Base-by-base conservation (phyloP, 2,888 invertebrate species). In the Lepidochitona cinerea region DNA sequence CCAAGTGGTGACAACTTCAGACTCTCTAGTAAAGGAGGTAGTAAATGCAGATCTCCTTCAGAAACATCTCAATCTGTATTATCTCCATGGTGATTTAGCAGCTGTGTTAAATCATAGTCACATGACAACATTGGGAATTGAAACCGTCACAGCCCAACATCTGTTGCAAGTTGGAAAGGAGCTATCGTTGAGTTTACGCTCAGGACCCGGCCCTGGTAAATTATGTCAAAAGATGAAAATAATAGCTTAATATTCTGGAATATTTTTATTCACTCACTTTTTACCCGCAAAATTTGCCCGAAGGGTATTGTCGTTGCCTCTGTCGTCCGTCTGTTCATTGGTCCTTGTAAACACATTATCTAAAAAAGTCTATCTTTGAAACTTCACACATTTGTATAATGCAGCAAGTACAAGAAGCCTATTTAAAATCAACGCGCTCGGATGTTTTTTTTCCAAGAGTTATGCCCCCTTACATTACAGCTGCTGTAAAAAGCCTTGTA, bases 71-170 rank as follows among this genome's bases (percentile, higher is more conserved):
- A 86, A 86, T 64, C 79, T 89, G 49, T 84, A 81, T 73, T 90
- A 89, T 78, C 82, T 89, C 64, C 88, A 88, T 72, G 78, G 78
- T 32, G 86, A 86, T 36, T 83, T 89, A 69, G 83, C 83, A 0
- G 66, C 80, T 70, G 74, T 75, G 37, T 71, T 86, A 70, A 85
- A 85, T 73, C 80, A 84, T 3, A 80, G 83, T 18, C 79, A 88
- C 73, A 81, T 85, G 14, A 76, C 81, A 4, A 85, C 86, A 69
- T 81, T 90, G 7, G 89, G 89, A 18, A 84, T 90, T 36, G 87
- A 88, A 79, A 79, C 76, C 23, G 73, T 90, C 33, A 87, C 82
- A 0, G 82, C 85, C 5, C 85, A 86, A 4, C 88, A 89, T 72
- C 79, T 90, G 59, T 74, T 89, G 37, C 49, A 49, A 1, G 49